Conservation (phyloP, 2,113 vertebrate genomes). For the Ailuropoda melanoleuca region DNA sequence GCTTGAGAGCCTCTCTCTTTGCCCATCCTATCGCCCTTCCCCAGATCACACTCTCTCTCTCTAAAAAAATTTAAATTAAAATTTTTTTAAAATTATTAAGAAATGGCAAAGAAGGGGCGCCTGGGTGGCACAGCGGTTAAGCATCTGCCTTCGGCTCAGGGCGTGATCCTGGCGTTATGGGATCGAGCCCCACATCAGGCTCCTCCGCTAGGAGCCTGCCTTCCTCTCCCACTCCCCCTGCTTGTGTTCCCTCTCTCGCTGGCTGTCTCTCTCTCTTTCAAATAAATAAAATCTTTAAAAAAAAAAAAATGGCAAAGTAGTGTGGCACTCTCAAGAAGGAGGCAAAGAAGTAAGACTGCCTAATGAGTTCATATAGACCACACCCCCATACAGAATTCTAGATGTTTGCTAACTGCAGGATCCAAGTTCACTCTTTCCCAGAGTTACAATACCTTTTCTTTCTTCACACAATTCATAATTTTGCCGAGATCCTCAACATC, state of each 20-base stretch:
- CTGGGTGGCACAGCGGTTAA: too few species aligned
- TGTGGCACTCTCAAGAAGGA: background rate
- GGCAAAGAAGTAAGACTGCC: constrained; percentile 6
- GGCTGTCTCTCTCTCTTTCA: too few species aligned
- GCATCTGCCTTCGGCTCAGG: too few species aligned
- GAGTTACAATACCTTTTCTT: constrained; percentile 87
- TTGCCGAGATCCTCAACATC: constrained; percentile 95
- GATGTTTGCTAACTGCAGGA: background rate
- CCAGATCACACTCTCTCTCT: background rate
- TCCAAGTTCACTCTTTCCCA: background rate
- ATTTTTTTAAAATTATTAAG: too few species aligned
- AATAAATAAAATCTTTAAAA: too few species aligned
- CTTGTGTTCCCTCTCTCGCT: too few species aligned
- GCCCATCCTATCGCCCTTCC: background rate
- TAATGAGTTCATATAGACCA: background rate
- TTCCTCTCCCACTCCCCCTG: too few species aligned
- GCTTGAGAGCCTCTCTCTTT: background rate
- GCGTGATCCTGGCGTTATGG: too few species aligned
- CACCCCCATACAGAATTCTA: background rate
- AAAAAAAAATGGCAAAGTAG: background rate
- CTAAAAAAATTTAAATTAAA: background rate
- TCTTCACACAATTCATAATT: constrained; percentile 88
- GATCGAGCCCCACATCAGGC: too few species aligned
- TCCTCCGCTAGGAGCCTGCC: too few species aligned
- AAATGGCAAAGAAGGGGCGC: too few species aligned